Evolutionary conservation across 2,113 vertebrate genomes (phyloP).

Genomic region (Connochaetes taurinus): DNA sequence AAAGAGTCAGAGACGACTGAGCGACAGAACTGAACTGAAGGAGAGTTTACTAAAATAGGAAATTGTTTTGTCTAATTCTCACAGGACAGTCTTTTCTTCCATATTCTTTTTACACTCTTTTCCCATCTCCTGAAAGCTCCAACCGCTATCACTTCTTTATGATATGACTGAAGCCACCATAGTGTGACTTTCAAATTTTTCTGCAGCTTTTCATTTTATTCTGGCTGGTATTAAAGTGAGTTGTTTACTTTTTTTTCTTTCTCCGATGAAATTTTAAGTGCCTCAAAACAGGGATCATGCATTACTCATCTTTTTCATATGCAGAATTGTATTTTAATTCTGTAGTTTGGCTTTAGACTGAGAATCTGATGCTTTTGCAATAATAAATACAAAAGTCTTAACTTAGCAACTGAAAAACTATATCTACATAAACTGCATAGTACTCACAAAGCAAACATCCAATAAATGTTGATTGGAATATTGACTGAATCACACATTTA

Average conservation of each 20-base stretch:
- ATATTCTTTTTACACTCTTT: not conserved
- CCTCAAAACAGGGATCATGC: not conserved
- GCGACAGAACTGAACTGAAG: not conserved
- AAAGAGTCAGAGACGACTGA: not conserved
- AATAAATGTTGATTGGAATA: not conserved
- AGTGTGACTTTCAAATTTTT: not conserved
- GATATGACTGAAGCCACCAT: not conserved
- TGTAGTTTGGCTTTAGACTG: not conserved
- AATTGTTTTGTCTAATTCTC: not conserved
- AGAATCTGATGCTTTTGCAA: not conserved
- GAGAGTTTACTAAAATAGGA: not conserved
- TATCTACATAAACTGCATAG: not conserved
- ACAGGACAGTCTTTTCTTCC: not conserved
- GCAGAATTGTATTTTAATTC: not conserved
- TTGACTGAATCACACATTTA: not conserved
- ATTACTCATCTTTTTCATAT: not conserved
- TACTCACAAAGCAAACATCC: not conserved
- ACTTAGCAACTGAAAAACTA: slow-evolving; percentile 33
- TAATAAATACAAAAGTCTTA: slow-evolving; percentile 16
- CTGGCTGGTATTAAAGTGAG: not conserved
- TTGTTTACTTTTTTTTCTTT: not conserved
- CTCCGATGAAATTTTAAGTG: not conserved
- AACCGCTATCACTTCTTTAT: not conserved
- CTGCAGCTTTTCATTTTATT: not conserved
- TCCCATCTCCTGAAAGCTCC: not conserved